Base-by-base conservation (phyloP, 2,113 vertebrate species). In the Typhlomys cinereus region DNA sequence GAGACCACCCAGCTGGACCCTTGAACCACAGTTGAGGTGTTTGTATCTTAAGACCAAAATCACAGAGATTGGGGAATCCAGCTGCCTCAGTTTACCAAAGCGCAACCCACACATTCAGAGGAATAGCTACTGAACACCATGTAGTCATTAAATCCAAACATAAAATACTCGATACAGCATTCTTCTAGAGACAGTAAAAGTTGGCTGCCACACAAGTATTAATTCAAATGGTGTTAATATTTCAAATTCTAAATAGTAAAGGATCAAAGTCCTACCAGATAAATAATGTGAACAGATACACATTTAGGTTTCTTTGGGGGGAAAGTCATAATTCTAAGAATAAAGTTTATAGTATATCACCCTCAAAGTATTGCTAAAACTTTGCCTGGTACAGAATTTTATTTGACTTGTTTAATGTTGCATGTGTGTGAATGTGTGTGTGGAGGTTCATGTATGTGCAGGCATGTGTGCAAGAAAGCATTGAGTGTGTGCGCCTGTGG, bases 201-300 rank as follows among this genome's bases (percentile, higher is more conserved):
- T 81, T 46, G 44, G 57, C 20, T 52, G 46, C 29, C 21, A 3
- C 15, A 11, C 23, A 66, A 48, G 39, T 71, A 78, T 8, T n/a
- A n/a, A n/a, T n/a, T n/a, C n/a, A n/a, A n/a, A n/a, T n/a, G n/a
- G n/a, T n/a, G n/a, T n/a, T n/a, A n/a, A n/a, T n/a, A n/a, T n/a
- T n/a, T n/a, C n/a, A n/a, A n/a, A 39, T 91, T 81, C 81, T 74
- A 84, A 85, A 64, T 50, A 79, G 44, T 46, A 44, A 84, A 89
- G 39, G 25, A 17, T 31, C 41, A 44, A 7, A 31, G 5, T 92
- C 59, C 70, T 61, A 34, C 73, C 57, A 84, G 54, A 67, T 66
- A 52, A 96, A 61, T 57, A 17, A 34, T 57, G 57, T 44, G 21
- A 46, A 48, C 2, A 76, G 48, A 67, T 12, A 20, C 0, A 52